Conservation (phyloP, 2,113 vertebrate species). For the Hassar affinis region DNA sequence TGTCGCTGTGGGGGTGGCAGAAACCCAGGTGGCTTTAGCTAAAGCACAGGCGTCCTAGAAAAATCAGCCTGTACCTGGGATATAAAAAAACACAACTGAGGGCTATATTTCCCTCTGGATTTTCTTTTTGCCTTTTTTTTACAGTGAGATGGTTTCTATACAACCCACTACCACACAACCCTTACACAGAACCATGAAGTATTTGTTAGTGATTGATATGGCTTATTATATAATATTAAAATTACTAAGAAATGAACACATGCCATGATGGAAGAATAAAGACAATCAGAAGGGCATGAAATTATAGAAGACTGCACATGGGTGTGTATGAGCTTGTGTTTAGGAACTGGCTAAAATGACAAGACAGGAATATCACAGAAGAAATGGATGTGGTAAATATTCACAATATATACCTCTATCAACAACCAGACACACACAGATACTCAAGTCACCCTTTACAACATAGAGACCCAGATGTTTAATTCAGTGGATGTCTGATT, state of each 20-base stretch:
- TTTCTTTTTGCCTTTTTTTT: background rate
- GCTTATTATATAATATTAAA: background rate
- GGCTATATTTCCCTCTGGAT: conserved; percentile 31
- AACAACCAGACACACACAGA: background rate
- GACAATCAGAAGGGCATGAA: background rate
- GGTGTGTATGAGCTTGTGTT: background rate
- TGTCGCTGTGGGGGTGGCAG: conserved; percentile 41
- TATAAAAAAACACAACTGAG: conserved; percentile 33
- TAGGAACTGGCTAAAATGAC: background rate
- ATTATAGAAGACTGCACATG: background rate
- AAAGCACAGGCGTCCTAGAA: conserved; percentile 49
- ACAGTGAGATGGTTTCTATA: background rate
- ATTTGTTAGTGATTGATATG: background rate
- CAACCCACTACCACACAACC: background rate
- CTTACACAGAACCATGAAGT: background rate
- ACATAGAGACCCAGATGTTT: background rate
- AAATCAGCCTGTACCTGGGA: conserved; percentile 43
- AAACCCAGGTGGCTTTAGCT: conserved; percentile 52
- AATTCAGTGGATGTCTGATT: background rate
- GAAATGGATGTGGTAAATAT: background rate
- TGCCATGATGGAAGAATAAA: background rate
- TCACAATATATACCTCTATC: background rate
- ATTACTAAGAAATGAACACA: background rate
- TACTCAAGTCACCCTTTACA: background rate
- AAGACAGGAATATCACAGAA: too few relatives aligned